Evolutionary conservation across 1,140 invertebrate species (phyloP).

Genomic region (Drosophila suzukii): DNA sequence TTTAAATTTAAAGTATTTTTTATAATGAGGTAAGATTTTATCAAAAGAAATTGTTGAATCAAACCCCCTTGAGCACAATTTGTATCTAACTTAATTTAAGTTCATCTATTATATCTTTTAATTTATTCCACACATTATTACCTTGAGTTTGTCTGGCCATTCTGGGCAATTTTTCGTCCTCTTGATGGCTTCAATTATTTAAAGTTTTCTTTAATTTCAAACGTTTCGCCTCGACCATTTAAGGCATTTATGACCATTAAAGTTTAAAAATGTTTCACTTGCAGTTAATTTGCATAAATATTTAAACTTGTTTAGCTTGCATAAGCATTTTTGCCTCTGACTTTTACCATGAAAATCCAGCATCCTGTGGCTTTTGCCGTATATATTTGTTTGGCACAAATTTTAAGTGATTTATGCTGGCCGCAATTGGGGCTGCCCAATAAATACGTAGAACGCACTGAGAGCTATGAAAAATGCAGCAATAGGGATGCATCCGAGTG

Average conservation of each 20-base stretch:
- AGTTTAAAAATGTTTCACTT: slow-evolving; percentile 51
- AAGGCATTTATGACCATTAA: slow-evolving; percentile 39
- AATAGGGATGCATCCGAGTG: slow-evolving; percentile 13
- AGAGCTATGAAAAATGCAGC: slow-evolving; percentile 61
- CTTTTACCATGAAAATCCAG: slow-evolving; percentile 62
- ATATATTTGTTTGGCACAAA: slow-evolving; percentile 76
- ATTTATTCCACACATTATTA: slow-evolving; percentile 5
- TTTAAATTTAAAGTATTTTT: neutral
- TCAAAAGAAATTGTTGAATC: too few relatives aligned
- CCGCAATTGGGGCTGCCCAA: slow-evolving; percentile 67
- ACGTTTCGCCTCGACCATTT: slow-evolving; percentile 21
- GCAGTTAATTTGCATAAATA: slow-evolving; percentile 67
- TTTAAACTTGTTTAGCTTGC: slow-evolving; percentile 34
- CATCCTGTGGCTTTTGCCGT: slow-evolving; percentile 67
- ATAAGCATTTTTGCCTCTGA: slow-evolving; percentile 45
- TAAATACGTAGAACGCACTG: slow-evolving; percentile 36
- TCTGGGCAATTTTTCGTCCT: neutral
- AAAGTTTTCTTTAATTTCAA: slow-evolving; percentile 20
- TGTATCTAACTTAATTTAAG: neutral
- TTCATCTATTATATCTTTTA: neutral
- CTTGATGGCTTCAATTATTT: slow-evolving; percentile 18
- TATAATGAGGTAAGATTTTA: too few relatives aligned
- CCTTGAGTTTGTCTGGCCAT: neutral
- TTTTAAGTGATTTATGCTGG: slow-evolving; percentile 81
- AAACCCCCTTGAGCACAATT: neutral